Evolutionary conservation across 2,797 vertebrate species (phyloP).

Genomic region (Falco berigora): DNA sequence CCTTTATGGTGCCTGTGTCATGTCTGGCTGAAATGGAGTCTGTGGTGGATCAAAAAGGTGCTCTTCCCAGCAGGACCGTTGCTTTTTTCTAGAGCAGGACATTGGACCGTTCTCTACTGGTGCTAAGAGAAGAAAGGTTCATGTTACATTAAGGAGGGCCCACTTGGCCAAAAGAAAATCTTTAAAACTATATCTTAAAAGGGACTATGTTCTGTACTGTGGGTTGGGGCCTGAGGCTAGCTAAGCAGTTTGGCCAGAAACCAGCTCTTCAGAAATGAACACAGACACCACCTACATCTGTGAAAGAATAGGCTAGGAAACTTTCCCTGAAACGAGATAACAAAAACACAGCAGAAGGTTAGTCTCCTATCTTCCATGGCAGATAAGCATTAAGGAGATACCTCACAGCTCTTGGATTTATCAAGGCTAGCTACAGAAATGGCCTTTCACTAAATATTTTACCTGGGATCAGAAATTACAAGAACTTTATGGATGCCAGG

Average conservation of each 20-base stretch:
- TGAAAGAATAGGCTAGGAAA: neutral
- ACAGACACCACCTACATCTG: neutral
- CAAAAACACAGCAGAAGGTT: neutral
- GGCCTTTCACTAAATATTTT: conserved; percentile 12
- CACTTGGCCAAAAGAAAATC: neutral
- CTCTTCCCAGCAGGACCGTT: neutral
- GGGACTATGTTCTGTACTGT: neutral
- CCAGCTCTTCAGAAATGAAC: neutral
- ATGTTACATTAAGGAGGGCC: neutral
- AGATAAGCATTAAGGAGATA: neutral
- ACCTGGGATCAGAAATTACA: conserved; percentile 32
- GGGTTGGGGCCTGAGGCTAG: neutral
- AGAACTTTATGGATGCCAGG: neutral
- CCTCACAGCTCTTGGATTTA: neutral
- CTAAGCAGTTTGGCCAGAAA: neutral
- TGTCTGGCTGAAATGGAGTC: neutral
- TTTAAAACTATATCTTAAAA: neutral
- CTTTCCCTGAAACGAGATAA: neutral
- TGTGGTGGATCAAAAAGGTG: neutral
- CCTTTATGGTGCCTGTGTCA: neutral
- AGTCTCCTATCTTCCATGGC: neutral
- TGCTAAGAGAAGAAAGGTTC: neutral
- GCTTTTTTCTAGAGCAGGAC: neutral
- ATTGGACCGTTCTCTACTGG: neutral
- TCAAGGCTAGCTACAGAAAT: neutral